Conservation (phyloP, 2,888 invertebrate species). For the Sympetrum striolatum region DNA sequence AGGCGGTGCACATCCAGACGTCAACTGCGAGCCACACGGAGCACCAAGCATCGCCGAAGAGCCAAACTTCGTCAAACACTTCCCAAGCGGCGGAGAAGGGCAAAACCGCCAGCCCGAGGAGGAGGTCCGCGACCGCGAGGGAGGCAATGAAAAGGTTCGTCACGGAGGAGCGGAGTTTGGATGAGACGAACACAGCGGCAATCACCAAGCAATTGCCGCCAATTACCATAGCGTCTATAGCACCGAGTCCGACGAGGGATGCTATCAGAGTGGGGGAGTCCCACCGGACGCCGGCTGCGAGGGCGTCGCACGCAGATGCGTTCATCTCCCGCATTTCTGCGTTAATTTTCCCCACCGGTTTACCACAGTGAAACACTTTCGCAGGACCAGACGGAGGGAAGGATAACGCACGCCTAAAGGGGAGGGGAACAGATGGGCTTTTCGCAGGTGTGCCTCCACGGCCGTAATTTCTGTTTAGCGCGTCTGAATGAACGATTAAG, state of each 20-base stretch:
- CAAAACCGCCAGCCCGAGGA: conserved; percentile 93
- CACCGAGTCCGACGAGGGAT: conserved; percentile 77
- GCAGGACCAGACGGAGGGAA: neutral
- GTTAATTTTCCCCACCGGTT: neutral
- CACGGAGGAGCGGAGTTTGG: conserved; percentile 85
- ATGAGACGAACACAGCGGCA: conserved; percentile 87
- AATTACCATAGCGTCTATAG: conserved; percentile 88
- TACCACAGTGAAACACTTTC: neutral
- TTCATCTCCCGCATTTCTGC: conserved; percentile 66
- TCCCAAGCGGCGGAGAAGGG: conserved; percentile 96
- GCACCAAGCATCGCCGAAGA: conserved; percentile 96
- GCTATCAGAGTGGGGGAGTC: conserved; percentile 78
- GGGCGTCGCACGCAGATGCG: conserved; percentile 80
- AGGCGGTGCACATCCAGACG: conserved; percentile 99
- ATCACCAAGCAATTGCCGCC: conserved; percentile 92
- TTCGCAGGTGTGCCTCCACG: neutral
- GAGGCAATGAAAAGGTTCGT: conserved; percentile 98
- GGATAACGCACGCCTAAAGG: neutral
- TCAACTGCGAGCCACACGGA: conserved; percentile 96
- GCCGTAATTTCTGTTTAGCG: neutral
- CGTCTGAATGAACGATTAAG: neutral
- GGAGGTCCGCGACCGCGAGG: conserved; percentile 92
- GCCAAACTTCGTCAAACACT: conserved; percentile 95
- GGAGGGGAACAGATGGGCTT: neutral
- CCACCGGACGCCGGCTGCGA: conserved; percentile 83